A percentile compares a stretch with the other conserved stretches of the same genome.
Conservation (phyloP, 2,113 vertebrate species). For the Notarius quadriscutis region DNA sequence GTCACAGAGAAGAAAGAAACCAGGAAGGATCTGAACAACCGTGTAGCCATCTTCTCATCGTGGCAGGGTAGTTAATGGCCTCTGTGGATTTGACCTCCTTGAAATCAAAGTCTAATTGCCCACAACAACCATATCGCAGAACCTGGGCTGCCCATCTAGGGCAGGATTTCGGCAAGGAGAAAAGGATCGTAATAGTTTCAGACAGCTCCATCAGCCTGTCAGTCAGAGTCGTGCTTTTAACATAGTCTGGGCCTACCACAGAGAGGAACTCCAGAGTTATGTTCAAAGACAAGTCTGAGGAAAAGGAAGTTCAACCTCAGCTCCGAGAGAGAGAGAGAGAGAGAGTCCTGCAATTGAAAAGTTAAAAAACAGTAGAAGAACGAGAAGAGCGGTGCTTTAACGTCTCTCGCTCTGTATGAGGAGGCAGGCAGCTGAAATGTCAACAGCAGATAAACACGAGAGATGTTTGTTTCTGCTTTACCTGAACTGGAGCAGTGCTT, state of each 20-base stretch:
- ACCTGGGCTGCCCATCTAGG: not conserved
- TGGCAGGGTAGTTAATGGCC: not conserved
- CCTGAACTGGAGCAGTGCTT: conserved; percentile 36
- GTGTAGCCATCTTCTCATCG: conserved; percentile 14
- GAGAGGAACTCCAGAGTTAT: conserved; percentile 28
- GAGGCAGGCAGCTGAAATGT: conserved; percentile 42
- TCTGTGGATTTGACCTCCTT: conserved; percentile 2
- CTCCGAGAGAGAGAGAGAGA: not conserved
- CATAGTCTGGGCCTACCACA: conserved; percentile 38
- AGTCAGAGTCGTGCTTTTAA: conserved; percentile 35
- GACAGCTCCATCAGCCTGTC: conserved; percentile 49
- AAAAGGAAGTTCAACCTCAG: not conserved
- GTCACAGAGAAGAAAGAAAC: conserved; percentile 43
- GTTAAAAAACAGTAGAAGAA: conserved; percentile 15
- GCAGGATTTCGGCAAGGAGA: not conserved
- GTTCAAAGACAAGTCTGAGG: conserved; percentile 43
- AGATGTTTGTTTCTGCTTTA: conserved; percentile 42
- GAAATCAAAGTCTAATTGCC: conserved; percentile 34
- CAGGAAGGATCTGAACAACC: conserved; percentile 1
- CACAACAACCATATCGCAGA: not conserved
- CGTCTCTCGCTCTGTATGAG: not conserved
- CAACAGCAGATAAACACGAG: conserved; percentile 49
- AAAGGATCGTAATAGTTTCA: conserved; percentile 38
- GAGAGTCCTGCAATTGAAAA: conserved; percentile 7
- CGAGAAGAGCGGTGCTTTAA: conserved; percentile 19